A percentile compares a stretch with the other conserved stretches of the same genome.
Conservation (phyloP, 2,797 vertebrate genomes). For the Anomalospiza imberbis region DNA sequence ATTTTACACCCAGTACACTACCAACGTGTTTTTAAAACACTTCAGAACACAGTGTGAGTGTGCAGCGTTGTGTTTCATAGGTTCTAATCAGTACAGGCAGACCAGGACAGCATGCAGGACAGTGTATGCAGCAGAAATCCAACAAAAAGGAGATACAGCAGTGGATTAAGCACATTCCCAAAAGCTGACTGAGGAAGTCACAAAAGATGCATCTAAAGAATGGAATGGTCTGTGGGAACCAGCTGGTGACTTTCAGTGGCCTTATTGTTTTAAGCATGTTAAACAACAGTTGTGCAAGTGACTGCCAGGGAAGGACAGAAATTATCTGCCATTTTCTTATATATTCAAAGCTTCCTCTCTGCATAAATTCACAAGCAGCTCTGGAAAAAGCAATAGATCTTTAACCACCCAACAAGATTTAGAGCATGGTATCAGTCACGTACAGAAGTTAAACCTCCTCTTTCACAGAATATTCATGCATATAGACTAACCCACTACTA, state of each 20-base stretch:
- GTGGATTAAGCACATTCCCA: neutral
- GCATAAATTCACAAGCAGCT: neutral
- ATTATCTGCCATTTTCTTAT: neutral
- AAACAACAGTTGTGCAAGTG: neutral
- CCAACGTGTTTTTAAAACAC: neutral
- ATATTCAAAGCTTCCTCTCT: neutral
- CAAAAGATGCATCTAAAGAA: neutral
- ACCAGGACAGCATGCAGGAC: neutral
- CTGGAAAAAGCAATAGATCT: neutral
- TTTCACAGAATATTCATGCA: neutral
- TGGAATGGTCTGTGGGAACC: neutral
- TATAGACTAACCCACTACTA: neutral
- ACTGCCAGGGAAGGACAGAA: neutral
- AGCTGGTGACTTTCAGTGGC: neutral
- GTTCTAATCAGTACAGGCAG: neutral
- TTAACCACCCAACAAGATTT: neutral
- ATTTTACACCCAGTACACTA: neutral
- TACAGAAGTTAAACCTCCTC: neutral
- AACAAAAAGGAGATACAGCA: neutral
- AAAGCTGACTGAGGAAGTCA: neutral
- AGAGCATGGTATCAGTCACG: neutral
- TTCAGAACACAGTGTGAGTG: neutral
- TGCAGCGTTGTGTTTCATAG: neutral
- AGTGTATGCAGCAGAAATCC: neutral
- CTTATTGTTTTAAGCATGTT: neutral